Percentiles rank a stretch among this genome's conserved stretches.
These are phyloP conservation scores for Dexiosoma caninum DNA, from an alignment of 2,888 invertebrate genomes.

Conservation along the genomic window DNA sequence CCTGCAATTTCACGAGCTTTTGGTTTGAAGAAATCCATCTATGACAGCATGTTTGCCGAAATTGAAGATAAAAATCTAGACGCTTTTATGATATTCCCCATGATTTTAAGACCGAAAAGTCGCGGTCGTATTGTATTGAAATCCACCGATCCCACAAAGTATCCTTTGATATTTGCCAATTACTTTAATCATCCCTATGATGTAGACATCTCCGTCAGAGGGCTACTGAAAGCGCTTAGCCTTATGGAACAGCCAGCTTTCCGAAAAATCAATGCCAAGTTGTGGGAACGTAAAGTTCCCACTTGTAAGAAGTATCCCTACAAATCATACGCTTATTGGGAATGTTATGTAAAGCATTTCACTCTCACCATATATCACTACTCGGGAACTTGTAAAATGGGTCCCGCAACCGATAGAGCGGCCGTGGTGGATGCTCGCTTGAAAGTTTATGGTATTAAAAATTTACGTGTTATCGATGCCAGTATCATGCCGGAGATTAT, in stretches of 20 bases:
- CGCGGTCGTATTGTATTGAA: slow-evolving; percentile 83
- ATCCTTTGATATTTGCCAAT: slow-evolving; percentile 84
- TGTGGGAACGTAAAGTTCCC: slow-evolving; percentile 81
- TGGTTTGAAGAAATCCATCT: slow-evolving; percentile 78
- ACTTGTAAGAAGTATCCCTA: slow-evolving; percentile 80
- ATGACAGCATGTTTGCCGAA: slow-evolving; percentile 78
- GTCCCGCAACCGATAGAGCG: slow-evolving; percentile 80
- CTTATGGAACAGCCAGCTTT: slow-evolving; percentile 79
- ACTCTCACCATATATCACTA: slow-evolving; percentile 83
- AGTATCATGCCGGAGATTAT: slow-evolving; percentile 80
- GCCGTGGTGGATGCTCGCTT: slow-evolving; percentile 83
- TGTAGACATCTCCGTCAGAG: slow-evolving; percentile 81
- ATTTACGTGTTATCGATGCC: slow-evolving; percentile 80
- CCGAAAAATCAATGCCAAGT: slow-evolving; percentile 78
- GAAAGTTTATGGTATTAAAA: slow-evolving; percentile 78
- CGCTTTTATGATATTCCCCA: slow-evolving; percentile 81
- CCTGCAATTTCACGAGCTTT: slow-evolving; percentile 78
- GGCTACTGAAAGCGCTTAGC: slow-evolving; percentile 80
- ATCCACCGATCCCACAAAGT: slow-evolving; percentile 82
- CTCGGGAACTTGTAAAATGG: slow-evolving; percentile 83
- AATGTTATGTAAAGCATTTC: slow-evolving; percentile 81
- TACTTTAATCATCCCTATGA: slow-evolving; percentile 84
- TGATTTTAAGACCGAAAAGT: slow-evolving; percentile 84
- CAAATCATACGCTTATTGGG: slow-evolving; percentile 81
- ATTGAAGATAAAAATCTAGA: slow-evolving; percentile 74